Evolutionary conservation across 2,797 vertebrate species (phyloP).

Genomic region (Amblyraja radiata): DNA sequence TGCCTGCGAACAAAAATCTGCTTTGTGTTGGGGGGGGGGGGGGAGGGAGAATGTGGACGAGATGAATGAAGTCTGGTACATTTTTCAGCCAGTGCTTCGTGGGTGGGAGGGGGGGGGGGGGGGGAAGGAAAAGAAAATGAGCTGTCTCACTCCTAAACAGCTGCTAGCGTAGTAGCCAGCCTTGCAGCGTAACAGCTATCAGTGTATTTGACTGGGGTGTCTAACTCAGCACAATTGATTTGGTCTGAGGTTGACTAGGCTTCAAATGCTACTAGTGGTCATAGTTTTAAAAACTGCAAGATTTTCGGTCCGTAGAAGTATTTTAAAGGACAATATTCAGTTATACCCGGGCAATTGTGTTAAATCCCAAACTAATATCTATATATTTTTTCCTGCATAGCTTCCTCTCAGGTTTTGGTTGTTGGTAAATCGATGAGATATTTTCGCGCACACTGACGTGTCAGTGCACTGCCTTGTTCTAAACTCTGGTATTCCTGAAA

Average conservation of each 20-base stretch:
- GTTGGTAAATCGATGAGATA: background rate
- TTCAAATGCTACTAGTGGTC: background rate
- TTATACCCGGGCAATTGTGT: background rate
- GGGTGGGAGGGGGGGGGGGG: background rate
- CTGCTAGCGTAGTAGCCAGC: constrained; percentile 5
- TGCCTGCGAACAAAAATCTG: constrained; percentile 32
- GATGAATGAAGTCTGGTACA: background rate
- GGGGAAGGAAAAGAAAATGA: background rate
- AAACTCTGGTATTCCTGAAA: background rate
- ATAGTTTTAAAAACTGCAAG: background rate
- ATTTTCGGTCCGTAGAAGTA: background rate
- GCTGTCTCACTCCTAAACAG: background rate
- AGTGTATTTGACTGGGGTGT: background rate
- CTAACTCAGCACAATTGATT: background rate
- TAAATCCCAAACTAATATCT: background rate
- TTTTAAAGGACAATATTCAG: background rate
- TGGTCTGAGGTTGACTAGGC: background rate
- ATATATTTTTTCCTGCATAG: background rate
- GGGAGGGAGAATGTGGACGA: background rate
- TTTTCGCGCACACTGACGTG: background rate
- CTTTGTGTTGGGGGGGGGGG: background rate
- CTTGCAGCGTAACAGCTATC: background rate
- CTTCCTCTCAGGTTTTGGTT: background rate
- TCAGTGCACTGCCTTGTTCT: background rate
- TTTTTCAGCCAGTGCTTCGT: constrained; percentile 17